These are phyloP conservation scores for Elgaria multicarinata DNA, from an alignment of 2,113 vertebrate genomes.

Conservation along the genomic window DNA sequence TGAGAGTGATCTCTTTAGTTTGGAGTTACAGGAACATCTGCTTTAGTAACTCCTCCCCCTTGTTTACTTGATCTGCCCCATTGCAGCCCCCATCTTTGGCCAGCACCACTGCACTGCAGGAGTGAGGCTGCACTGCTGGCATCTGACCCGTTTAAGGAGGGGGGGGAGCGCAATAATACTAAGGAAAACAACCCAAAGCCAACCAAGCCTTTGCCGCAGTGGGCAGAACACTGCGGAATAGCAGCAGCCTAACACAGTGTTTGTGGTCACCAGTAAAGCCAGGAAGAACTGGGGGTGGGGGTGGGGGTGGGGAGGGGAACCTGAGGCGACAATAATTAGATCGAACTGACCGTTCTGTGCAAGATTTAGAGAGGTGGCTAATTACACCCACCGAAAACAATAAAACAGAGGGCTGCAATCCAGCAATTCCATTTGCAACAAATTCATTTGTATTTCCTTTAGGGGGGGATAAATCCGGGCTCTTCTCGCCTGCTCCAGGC, in stretches of 20 bases:
- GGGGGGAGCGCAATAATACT: neutral
- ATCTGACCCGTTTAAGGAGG: neutral
- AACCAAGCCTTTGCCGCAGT: conserved; percentile 3
- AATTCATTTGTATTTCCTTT: conserved; percentile 28
- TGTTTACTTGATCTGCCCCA: conserved; percentile 7
- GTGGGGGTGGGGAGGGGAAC: neutral
- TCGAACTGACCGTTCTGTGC: neutral
- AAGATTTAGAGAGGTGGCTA: neutral
- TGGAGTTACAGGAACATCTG: neutral
- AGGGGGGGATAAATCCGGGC: conserved; percentile 43
- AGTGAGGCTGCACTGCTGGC: neutral
- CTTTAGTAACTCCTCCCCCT: neutral
- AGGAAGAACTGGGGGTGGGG: neutral
- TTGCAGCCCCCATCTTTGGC: neutral
- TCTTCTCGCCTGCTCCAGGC: conserved; percentile 54
- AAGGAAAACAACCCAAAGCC: neutral
- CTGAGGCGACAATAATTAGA: neutral
- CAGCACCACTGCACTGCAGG: neutral
- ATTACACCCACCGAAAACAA: conserved; percentile 2
- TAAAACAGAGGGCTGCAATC: conserved; percentile 31
- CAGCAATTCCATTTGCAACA: conserved; percentile 28
- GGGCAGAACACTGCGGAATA: conserved; percentile 13
- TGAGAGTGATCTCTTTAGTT: neutral
- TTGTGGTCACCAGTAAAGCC: neutral
- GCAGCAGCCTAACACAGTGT: neutral